A percentile compares a stretch with the other conserved stretches of the same genome.
Conservation (phyloP, 2,888 invertebrate species). For the Augiades crinisus region DNA sequence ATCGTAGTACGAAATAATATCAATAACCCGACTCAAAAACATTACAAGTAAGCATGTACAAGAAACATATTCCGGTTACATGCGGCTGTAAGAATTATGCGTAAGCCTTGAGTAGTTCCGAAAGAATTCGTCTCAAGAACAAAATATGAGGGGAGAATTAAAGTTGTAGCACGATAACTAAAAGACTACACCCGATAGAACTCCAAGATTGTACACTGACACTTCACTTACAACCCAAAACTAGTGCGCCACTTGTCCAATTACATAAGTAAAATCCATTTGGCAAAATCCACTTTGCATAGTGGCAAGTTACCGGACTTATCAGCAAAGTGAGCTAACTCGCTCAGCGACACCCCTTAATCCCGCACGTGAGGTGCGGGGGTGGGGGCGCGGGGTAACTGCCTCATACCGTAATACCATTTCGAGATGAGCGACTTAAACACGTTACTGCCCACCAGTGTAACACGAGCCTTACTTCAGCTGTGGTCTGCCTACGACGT, state of each 20-base stretch:
- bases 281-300: constrained; percentile 8
- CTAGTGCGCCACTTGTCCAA: not conserved
- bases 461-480: constrained; percentile 41
- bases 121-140: too few relatives aligned
- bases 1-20: too few relatives aligned
- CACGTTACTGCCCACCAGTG: constrained; percentile 61
- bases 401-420: constrained; percentile 73
- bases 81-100: too few relatives aligned
- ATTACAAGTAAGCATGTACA: too few relatives aligned
- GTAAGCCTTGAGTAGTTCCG: too few relatives aligned
- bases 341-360: constrained; percentile 58
- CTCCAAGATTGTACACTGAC: too few relatives aligned
- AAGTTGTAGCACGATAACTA: too few relatives aligned
- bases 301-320: constrained; percentile 5
- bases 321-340: constrained; percentile 29
- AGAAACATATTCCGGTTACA: too few relatives aligned
- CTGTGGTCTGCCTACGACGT: too few relatives aligned
- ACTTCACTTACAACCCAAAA: not conserved
- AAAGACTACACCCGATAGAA: too few relatives aligned
- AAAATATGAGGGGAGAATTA: too few relatives aligned
- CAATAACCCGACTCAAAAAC: too few relatives aligned
- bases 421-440: constrained; percentile 79
- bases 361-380: constrained; percentile 41
- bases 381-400: constrained; percentile 46
- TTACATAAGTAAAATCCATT: constrained; percentile 3